phyloP scores from a whole-genome alignment of 2,113 vertebrate genomes.

The Catharus bicknelli region DNA sequence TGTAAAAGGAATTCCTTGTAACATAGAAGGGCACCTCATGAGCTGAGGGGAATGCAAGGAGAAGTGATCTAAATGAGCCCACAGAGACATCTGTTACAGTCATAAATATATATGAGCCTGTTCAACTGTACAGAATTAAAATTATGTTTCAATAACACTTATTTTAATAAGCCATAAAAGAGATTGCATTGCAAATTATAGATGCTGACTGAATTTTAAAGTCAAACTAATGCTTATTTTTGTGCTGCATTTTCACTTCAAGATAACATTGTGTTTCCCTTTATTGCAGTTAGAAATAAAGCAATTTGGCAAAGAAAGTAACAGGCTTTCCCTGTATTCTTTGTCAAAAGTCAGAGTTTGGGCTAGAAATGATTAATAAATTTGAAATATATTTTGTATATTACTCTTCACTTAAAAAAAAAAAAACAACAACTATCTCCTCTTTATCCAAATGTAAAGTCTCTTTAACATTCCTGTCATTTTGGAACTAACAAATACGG shows the following conservation, averaged over 20 bases:
- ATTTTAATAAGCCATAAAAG: slow-evolving; percentile 59
- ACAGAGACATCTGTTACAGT: slow-evolving; percentile 67
- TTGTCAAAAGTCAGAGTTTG: not conserved
- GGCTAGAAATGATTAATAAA: not conserved
- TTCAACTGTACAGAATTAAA: slow-evolving; percentile 63
- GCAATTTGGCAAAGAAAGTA: not conserved
- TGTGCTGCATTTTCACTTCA: not conserved
- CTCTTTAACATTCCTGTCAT: not conserved
- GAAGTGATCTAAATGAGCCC: slow-evolving; percentile 29
- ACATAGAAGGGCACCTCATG: slow-evolving; percentile 57
- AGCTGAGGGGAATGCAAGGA: slow-evolving; percentile 60
- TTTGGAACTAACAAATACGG: not conserved
- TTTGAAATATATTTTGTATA: not conserved
- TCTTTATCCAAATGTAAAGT: not conserved
- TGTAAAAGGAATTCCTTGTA: slow-evolving; percentile 65
- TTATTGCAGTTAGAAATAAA: slow-evolving; percentile 20
- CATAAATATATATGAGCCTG: slow-evolving; percentile 60
- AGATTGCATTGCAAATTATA: slow-evolving; percentile 40
- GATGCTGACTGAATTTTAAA: slow-evolving; percentile 42
- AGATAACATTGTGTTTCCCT: not conserved
- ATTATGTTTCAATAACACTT: slow-evolving; percentile 54
- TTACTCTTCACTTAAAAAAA: not conserved
- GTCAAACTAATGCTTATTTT: slow-evolving; percentile 10
- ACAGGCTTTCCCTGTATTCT: not conserved
- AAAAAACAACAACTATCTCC: not conserved